phyloP scores from a whole-genome alignment of 2,888 invertebrate genomes.

The Eueremaeus valkanovi region DNA sequence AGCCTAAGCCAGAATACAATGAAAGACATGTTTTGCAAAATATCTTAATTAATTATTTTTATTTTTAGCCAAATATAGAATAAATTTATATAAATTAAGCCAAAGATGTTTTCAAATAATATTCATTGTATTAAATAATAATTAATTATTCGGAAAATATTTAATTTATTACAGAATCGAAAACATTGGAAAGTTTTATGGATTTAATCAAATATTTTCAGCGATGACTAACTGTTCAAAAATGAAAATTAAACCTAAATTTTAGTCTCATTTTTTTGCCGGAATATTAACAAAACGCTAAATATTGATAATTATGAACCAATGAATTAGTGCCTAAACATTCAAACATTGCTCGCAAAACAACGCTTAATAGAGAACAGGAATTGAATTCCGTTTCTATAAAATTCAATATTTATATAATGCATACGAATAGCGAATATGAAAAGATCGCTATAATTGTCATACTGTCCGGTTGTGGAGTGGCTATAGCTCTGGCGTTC shows the following conservation, averaged over 20 bases:
- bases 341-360: neutral
- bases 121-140: too few species aligned
- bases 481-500: conserved; percentile 30
- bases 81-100: too few species aligned
- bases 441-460: conserved; percentile 37
- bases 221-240: too few species aligned
- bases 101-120: too few species aligned
- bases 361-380: neutral
- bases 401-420: neutral
- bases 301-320: neutral
- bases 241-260: neutral
- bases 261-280: neutral
- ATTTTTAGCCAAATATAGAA: too few species aligned
- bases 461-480: conserved; percentile 36
- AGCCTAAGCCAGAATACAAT: too few species aligned
- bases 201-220: too few species aligned
- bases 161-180: too few species aligned
- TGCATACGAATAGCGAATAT: conserved; percentile 25
- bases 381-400: neutral
- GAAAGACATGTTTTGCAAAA: too few species aligned
- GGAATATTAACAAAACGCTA: neutral
- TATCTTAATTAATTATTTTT: too few species aligned
- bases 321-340: conserved; percentile 8
- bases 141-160: too few species aligned
- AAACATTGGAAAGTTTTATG: too few species aligned